phyloP scores from a whole-genome alignment of 2,888 invertebrate genomes.

The Alloplasta piceator region DNA sequence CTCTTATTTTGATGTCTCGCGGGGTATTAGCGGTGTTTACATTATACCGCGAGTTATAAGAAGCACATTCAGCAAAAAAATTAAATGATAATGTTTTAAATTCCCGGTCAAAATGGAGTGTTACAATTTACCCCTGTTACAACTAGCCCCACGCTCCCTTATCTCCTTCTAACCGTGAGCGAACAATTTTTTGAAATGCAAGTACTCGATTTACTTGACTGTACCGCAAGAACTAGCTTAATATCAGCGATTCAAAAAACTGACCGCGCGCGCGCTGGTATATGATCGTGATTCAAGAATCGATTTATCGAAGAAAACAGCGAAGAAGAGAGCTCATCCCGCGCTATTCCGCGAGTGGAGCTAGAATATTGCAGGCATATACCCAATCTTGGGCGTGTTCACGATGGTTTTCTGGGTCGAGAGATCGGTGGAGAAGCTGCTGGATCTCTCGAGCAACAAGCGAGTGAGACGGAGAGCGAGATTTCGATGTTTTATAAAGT shows the following conservation, averaged over 20 bases:
- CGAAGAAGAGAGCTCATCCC: conserved; percentile 33
- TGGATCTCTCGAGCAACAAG: conserved; percentile 37
- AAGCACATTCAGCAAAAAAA: too few relatives aligned
- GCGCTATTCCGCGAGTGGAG: conserved; percentile 15
- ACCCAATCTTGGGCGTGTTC: conserved; percentile 60
- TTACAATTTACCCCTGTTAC: too few relatives aligned
- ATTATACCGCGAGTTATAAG: too few relatives aligned
- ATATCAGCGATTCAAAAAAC: conserved; percentile 19
- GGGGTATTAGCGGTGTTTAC: too few relatives aligned
- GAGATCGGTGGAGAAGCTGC: conserved; percentile 52
- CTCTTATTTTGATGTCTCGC: too few relatives aligned
- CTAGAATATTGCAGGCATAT: conserved; percentile 43
- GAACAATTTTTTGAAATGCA: too few relatives aligned
- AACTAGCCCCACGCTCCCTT: too few relatives aligned
- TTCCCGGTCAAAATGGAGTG: too few relatives aligned
- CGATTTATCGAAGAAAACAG: conserved; percentile 59
- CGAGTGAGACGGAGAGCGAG: not conserved
- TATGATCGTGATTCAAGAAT: conserved; percentile 57
- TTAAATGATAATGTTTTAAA: too few relatives aligned
- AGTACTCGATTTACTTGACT: not conserved
- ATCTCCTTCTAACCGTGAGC: too few relatives aligned
- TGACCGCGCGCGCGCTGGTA: conserved; percentile 26
- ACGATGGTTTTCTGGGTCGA: conserved; percentile 66
- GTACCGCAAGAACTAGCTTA: conserved; percentile 5
- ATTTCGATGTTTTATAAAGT: not conserved